phyloP scores from a whole-genome alignment of 2,797 vertebrate species.

The Aythya fuligula region DNA sequence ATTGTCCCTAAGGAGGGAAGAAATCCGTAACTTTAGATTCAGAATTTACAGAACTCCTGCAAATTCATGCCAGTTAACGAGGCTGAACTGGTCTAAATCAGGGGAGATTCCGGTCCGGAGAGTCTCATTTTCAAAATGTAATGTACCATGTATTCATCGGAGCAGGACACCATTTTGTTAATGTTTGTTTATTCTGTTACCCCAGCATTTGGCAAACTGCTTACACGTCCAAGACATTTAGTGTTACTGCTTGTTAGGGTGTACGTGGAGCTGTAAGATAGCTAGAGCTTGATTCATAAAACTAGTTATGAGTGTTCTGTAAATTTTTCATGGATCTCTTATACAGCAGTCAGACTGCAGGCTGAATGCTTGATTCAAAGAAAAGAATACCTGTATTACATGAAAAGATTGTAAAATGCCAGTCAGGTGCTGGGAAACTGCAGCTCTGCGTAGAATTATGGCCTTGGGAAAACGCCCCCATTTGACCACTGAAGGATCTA shows the following conservation, averaged over 20 bases:
- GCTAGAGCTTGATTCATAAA: conserved; percentile 23
- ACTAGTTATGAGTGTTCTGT: background rate
- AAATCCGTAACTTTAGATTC: background rate
- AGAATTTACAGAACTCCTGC: background rate
- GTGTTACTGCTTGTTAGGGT: conserved; percentile 5
- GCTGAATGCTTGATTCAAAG: conserved; percentile 15
- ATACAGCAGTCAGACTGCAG: background rate
- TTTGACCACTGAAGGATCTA: background rate
- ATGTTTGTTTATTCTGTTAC: conserved; percentile 25
- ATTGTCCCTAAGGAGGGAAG: background rate
- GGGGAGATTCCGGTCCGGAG: background rate
- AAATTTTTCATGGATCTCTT: conserved; percentile 25
- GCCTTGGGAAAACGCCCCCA: background rate
- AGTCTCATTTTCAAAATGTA: background rate
- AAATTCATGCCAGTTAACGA: conserved; percentile 7
- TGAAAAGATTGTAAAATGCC: background rate
- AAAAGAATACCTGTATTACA: background rate
- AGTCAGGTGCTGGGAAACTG: background rate
- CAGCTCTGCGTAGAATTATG: background rate
- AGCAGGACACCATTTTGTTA: conserved; percentile 32
- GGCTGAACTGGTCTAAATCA: background rate
- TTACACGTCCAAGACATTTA: conserved; percentile 19
- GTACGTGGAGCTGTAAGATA: background rate
- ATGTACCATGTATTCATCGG: background rate
- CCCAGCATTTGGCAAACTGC: conserved; percentile 24